phyloP scores from a whole-genome alignment of 2,888 invertebrate genomes.

The Geotrupes spiniger region DNA sequence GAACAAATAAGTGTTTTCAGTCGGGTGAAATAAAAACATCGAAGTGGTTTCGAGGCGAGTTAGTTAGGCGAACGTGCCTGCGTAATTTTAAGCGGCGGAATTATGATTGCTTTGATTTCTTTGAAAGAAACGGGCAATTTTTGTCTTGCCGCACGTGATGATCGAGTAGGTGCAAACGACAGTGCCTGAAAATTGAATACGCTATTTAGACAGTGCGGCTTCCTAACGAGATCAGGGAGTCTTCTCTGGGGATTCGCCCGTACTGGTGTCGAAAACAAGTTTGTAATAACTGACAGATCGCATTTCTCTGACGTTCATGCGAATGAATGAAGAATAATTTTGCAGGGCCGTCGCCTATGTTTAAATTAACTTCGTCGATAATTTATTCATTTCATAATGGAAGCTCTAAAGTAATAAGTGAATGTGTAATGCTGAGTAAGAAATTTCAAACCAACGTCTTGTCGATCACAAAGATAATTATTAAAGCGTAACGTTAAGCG shows the following conservation, averaged over 20 bases:
- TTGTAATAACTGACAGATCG: conserved; percentile 21
- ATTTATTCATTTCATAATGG: no score
- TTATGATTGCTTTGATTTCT: conserved; percentile 2
- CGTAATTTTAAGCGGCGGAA: conserved; percentile 6
- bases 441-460: no score
- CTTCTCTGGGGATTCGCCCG: conserved; percentile 16
- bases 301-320: conserved; percentile 16
- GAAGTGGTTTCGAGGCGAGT: conserved; percentile 1
- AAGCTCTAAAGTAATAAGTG: no score
- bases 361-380: no score
- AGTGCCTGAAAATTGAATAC: conserved; percentile 37
- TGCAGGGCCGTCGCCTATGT: no score
- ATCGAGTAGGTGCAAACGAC: conserved; percentile 19
- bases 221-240: conserved; percentile 36
- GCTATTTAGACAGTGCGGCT: conserved; percentile 37
- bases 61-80: neutral
- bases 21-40: conserved; percentile 23
- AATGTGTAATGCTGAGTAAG: no score
- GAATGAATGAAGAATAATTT: conserved; percentile 12
- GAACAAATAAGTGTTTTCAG: conserved; percentile 23
- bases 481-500: no score
- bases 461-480: no score
- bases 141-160: conserved; percentile 26
- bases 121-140: no score
- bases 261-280: conserved; percentile 21